A percentile compares a stretch with the other conserved stretches of the same genome.
phyloP scores from a whole-genome alignment of 2,888 invertebrate species.

The Phaonia tiefii region DNA sequence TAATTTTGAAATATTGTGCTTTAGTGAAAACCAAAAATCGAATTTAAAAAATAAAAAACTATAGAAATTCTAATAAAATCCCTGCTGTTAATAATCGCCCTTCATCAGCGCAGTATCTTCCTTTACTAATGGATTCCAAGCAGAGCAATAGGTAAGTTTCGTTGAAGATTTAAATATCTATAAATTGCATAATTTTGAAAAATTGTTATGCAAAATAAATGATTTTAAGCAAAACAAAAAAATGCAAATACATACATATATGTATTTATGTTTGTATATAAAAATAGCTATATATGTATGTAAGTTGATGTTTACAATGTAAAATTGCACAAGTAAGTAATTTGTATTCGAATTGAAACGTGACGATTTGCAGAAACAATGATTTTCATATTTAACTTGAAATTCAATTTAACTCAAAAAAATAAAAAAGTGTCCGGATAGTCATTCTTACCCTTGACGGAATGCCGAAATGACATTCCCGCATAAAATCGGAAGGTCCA shows the following conservation, averaged over 20 bases:
- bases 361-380: conserved; percentile 2
- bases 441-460: too few relatives aligned
- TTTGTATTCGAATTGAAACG: conserved; percentile 3
- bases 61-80: conserved; percentile 38
- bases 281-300: too few relatives aligned
- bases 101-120: neutral
- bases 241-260: neutral
- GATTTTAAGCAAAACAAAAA: neutral
- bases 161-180: conserved; percentile 16
- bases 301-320: neutral
- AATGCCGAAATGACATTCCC: too few relatives aligned
- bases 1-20: conserved; percentile 7
- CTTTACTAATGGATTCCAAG: conserved; percentile 3
- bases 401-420: too few relatives aligned
- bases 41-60: conserved; percentile 19
- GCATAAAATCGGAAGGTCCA: too few relatives aligned
- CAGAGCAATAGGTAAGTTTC: neutral
- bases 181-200: conserved; percentile 71
- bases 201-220: conserved; percentile 35
- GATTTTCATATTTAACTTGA: neutral
- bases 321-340: neutral
- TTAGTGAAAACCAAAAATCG: neutral
- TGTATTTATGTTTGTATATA: too few relatives aligned
- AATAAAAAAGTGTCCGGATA: too few relatives aligned
- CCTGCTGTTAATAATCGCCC: neutral